Percentiles rank a stretch among this genome's conserved stretches.
phyloP scores from a whole-genome alignment of 1,140 invertebrate species.

The Brachionus asplanchnoidis region DNA sequence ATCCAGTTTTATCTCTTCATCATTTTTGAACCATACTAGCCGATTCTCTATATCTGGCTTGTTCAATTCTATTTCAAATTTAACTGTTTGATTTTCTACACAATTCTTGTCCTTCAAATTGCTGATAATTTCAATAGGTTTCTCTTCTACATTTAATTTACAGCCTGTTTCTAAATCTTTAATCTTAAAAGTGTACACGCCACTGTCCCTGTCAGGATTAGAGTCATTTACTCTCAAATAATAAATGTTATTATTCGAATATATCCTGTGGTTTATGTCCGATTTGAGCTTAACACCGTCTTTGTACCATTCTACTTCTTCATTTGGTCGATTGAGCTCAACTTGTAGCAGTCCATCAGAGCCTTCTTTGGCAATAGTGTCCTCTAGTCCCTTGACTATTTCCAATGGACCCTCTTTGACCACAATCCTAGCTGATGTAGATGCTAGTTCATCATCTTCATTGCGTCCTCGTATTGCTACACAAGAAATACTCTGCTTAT shows the following conservation, averaged over 20 bases:
- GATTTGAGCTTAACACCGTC: conserved; percentile 20
- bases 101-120: conserved; percentile 13
- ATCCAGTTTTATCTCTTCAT: conserved; percentile 31
- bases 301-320: conserved; percentile 41
- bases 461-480: conserved; percentile 11
- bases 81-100: conserved; percentile 21
- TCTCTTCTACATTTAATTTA: conserved; percentile 19
- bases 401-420: conserved; percentile 38
- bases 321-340: conserved; percentile 21
- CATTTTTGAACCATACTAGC: conserved; percentile 20
- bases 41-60: conserved; percentile 5
- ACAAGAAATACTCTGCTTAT: conserved; percentile 32
- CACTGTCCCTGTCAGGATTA: background rate
- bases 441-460: conserved; percentile 22
- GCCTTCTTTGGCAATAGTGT: conserved; percentile 8
- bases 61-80: conserved; percentile 40
- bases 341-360: background rate
- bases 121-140: conserved; percentile 16
- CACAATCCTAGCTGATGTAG: background rate
- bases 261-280: background rate
- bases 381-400: conserved; percentile 34
- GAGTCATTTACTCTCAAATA: conserved; percentile 24
- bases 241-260: conserved; percentile 20
- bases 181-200: conserved; percentile 25
- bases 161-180: background rate